Conservation (phyloP, 2,797 vertebrate genomes). For the Tadarida brasiliensis region DNA sequence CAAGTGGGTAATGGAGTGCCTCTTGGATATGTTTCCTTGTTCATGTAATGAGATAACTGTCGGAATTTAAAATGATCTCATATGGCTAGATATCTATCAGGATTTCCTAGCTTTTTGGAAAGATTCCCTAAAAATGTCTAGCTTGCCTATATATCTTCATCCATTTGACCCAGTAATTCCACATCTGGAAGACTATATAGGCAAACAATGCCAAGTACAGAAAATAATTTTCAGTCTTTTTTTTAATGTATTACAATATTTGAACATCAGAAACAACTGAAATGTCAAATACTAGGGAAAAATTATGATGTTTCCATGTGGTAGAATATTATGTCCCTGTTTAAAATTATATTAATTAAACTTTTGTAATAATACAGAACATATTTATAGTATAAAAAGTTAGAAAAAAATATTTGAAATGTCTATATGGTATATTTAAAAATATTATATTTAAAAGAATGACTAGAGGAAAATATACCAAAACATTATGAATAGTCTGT, state of each 20-base stretch:
- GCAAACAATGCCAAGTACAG: background rate
- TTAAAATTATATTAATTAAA: background rate
- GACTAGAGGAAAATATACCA: background rate
- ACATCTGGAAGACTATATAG: background rate
- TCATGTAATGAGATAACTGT: slow-evolving; percentile 6
- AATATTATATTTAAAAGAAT: background rate
- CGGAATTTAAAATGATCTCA: slow-evolving; percentile 10
- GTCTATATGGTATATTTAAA: background rate
- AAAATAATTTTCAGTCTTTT: background rate
- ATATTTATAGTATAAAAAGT: background rate
- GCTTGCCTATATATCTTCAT: background rate
- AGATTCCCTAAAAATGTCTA: slow-evolving; percentile 12
- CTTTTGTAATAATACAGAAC: background rate
- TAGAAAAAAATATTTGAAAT: slow-evolving; percentile 33
- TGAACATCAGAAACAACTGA: slow-evolving; percentile 25
- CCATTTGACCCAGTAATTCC: background rate
- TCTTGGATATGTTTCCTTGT: slow-evolving; percentile 4
- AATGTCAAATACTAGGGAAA: background rate
- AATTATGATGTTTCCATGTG: background rate
- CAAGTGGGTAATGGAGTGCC: background rate
- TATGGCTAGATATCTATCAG: background rate
- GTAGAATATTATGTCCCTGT: background rate
- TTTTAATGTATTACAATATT: background rate
- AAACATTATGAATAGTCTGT: background rate
- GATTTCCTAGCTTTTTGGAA: background rate